Evolutionary conservation across 2,888 invertebrate species (phyloP).

Genomic region (Synanthedon formicaeformis): DNA sequence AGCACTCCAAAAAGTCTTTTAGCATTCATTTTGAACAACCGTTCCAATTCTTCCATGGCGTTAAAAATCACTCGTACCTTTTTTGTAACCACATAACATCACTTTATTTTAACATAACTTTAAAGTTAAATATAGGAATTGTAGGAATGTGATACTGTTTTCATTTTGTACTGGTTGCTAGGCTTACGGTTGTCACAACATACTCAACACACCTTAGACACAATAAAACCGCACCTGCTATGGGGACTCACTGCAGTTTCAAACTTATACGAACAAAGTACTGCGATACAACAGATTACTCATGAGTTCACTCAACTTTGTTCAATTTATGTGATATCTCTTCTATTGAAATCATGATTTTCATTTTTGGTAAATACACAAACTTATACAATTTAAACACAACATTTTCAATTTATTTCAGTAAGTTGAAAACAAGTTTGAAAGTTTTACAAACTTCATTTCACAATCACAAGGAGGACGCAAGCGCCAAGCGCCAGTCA

Average conservation of each 20-base stretch:
- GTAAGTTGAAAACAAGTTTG: constrained; percentile 22
- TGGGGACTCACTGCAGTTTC: constrained; percentile 12
- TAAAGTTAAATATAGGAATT: constrained; percentile 1
- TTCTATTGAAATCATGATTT: not conserved
- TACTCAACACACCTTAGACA: constrained; percentile 13
- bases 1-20: constrained; percentile 27
- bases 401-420: constrained; percentile 9
- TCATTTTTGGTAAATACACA: not conserved
- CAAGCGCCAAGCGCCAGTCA: constrained; percentile 8
- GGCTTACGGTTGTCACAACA: constrained; percentile 59
- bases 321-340: not conserved
- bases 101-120: too few species aligned
- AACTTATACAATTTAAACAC: not conserved
- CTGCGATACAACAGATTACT: constrained; percentile 10
- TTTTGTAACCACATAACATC: not conserved
- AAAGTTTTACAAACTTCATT: constrained; percentile 48
- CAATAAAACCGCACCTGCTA: constrained; percentile 27
- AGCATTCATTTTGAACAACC: constrained; percentile 50
- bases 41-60: constrained; percentile 62
- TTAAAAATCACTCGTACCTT: constrained; percentile 2
- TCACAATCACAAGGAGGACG: constrained; percentile 42
- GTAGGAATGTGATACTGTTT: constrained; percentile 6
- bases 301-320: constrained; percentile 64
- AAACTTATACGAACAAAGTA: not conserved
- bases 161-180: constrained; percentile 49